phyloP scores from a whole-genome alignment of 1,140 invertebrate genomes.

The Liolophura sinensis region DNA sequence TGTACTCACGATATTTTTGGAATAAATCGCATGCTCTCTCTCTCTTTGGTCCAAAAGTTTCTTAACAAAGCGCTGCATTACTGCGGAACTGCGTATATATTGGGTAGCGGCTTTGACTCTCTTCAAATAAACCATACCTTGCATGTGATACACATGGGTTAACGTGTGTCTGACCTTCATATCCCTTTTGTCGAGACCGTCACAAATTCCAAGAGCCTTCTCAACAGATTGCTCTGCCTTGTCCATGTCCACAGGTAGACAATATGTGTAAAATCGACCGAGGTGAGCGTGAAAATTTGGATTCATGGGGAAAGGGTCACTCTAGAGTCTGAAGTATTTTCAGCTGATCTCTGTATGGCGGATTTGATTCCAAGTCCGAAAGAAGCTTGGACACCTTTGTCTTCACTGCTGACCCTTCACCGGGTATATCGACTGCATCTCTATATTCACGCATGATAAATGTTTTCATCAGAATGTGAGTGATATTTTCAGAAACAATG shows the following conservation, averaged over 20 bases:
- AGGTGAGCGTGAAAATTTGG: conserved; percentile 27
- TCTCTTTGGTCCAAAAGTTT: conserved; percentile 10
- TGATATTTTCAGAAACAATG: conserved; percentile 16
- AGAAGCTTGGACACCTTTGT: conserved; percentile 22
- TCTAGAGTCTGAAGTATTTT: conserved; percentile 22
- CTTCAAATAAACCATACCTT: conserved; percentile 21
- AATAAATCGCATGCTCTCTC: conserved; percentile 21
- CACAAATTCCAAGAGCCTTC: conserved; percentile 19
- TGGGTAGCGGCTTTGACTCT: conserved; percentile 15
- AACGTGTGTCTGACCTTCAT: conserved; percentile 14
- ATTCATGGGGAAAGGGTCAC: conserved; percentile 24
- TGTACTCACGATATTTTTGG: conserved; percentile 15
- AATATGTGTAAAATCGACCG: conserved; percentile 26
- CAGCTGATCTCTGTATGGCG: conserved; percentile 22
- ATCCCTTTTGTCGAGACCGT: conserved; percentile 11
- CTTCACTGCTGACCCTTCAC: conserved; percentile 12
- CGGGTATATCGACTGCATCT: conserved; percentile 21
- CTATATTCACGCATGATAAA: conserved; percentile 28
- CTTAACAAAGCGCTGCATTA: conserved; percentile 5
- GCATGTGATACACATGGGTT: conserved; percentile 30
- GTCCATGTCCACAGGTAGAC: conserved; percentile 22
- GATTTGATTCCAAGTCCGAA: conserved; percentile 20
- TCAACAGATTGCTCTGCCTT: conserved; percentile 24
- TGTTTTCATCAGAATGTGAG: conserved; percentile 24
- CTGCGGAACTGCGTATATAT: background rate